Evolutionary conservation across 2,113 vertebrate genomes (phyloP).

Genomic region (Albula glossodonta): DNA sequence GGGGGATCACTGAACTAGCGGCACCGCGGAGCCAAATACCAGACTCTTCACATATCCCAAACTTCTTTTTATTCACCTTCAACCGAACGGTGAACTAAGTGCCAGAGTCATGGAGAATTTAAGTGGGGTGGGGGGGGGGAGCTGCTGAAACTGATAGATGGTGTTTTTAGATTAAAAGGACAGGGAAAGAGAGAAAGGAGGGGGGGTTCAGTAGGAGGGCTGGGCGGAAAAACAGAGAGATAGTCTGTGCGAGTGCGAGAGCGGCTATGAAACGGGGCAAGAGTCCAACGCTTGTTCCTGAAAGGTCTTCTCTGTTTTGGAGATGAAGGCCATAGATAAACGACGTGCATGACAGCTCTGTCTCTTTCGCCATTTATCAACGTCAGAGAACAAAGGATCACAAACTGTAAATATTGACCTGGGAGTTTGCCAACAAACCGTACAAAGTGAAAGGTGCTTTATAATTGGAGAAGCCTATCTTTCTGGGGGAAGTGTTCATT

Average conservation of each 20-base stretch:
- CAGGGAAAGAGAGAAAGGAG: not conserved
- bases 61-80: not conserved
- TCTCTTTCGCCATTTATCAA: constrained; percentile 19
- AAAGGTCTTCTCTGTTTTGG: not conserved
- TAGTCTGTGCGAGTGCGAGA: not conserved
- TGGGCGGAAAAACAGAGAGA: not conserved
- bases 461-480: constrained; percentile 17
- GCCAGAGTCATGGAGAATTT: not conserved
- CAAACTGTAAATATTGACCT: not conserved
- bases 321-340: constrained; percentile 18
- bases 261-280: not conserved
- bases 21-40: not conserved
- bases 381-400: constrained; percentile 13
- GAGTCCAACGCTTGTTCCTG: not conserved
- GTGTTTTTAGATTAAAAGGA: not conserved
- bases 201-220: not conserved
- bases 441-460: not conserved
- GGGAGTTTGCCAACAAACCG: not conserved
- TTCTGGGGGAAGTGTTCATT: constrained; percentile 10
- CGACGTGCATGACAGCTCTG: not conserved
- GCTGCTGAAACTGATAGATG: not conserved
- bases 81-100: not conserved
- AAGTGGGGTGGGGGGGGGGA: not conserved
- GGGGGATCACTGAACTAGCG: not conserved
- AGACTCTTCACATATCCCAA: not conserved